phyloP scores from a whole-genome alignment of 2,113 vertebrate species.

The Bubo blakistoni region DNA sequence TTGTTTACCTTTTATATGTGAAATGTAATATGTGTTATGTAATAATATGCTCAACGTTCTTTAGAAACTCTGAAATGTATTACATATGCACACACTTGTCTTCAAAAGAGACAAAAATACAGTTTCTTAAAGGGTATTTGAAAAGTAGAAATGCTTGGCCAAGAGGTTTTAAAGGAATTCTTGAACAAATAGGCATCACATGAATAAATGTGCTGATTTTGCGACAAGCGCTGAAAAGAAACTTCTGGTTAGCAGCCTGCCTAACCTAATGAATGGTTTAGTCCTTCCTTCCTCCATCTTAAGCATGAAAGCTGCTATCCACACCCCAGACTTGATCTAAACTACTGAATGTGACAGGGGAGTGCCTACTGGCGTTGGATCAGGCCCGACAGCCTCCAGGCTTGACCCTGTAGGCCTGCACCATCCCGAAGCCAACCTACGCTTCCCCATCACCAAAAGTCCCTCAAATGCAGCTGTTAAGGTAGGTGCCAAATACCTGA shows the following conservation, averaged over 20 bases:
- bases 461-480: background rate
- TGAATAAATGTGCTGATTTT: background rate
- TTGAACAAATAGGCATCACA: background rate
- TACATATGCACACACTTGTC: background rate
- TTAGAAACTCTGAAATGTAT: background rate
- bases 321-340: background rate
- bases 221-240: background rate
- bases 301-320: background rate
- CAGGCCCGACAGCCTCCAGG: background rate
- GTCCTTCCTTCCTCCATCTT: slow-evolving; percentile 28
- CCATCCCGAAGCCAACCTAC: background rate
- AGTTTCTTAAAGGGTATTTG: background rate
- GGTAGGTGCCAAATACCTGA: background rate
- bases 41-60: background rate
- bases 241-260: background rate
- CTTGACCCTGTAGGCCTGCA: background rate
- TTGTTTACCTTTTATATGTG: background rate
- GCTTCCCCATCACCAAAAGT: background rate
- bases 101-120: background rate
- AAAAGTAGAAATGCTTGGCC: background rate
- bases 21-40: background rate
- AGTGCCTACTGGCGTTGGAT: background rate
- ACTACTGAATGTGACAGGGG: background rate
- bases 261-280: background rate
- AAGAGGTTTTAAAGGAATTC: background rate